phyloP scores from a whole-genome alignment of 2,797 vertebrate genomes.

The Karalla daura region DNA sequence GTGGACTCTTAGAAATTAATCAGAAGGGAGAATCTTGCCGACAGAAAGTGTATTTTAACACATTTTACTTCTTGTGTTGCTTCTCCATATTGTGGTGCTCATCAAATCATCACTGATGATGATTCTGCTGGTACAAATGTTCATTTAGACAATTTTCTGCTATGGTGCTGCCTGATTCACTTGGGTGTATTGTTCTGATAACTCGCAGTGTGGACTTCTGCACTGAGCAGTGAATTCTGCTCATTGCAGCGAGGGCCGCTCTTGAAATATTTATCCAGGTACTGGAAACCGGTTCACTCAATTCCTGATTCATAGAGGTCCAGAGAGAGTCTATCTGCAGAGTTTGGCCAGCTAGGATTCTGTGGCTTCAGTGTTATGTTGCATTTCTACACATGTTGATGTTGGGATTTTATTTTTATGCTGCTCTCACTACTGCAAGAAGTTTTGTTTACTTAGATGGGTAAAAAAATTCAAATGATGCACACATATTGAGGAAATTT shows the following conservation, averaged over 20 bases:
- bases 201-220: background rate
- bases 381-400: background rate
- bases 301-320: background rate
- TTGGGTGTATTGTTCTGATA: constrained; percentile 5
- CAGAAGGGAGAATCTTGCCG: background rate
- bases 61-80: no score
- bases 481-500: background rate
- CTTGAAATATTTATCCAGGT: constrained; percentile 33
- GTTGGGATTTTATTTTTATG: background rate
- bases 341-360: background rate
- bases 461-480: background rate
- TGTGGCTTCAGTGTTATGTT: constrained; percentile 4
- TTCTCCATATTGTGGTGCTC: background rate
- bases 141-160: background rate
- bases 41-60: no score
- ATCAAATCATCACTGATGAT: background rate
- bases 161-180: background rate
- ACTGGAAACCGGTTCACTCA: constrained; percentile 20
- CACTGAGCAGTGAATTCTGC: constrained; percentile 5
- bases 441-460: background rate
- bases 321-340: constrained; percentile 4
- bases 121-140: background rate
- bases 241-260: constrained; percentile 12
- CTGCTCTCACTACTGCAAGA: background rate
- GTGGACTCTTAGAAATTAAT: background rate